Conservation (phyloP, 2,888 invertebrate genomes). For the Yponomeuta malinellus region DNA sequence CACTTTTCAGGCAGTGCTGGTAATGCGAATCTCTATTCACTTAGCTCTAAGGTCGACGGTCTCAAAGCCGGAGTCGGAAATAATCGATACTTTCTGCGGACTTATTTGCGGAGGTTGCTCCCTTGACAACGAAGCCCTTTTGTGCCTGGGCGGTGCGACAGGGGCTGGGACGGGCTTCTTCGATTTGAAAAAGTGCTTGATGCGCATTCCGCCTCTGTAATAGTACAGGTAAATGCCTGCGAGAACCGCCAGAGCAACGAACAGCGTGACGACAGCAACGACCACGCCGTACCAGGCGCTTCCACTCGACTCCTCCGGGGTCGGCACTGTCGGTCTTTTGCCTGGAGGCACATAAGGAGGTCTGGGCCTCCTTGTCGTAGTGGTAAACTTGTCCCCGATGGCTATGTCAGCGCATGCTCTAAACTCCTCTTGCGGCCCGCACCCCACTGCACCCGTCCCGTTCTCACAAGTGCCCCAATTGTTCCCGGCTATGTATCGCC, state of each 20-base stretch:
- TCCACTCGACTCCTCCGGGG: slow-evolving; percentile 55
- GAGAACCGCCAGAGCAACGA: slow-evolving; percentile 79
- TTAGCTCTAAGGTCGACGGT: slow-evolving; percentile 63
- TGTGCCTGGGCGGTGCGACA: slow-evolving; percentile 64
- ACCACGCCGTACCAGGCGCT: slow-evolving; percentile 73
- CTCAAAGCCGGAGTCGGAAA: slow-evolving; percentile 66
- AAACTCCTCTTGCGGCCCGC: slow-evolving; percentile 93
- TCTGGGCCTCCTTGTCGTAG: slow-evolving; percentile 61
- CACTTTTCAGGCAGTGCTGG: slow-evolving; percentile 36
- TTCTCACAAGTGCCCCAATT: slow-evolving; percentile 87
- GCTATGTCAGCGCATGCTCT: slow-evolving; percentile 89
- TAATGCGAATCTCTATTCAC: slow-evolving; percentile 28
- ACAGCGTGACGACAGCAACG: slow-evolving; percentile 79
- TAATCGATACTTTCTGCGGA: slow-evolving; percentile 47
- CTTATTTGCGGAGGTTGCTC: slow-evolving; percentile 55
- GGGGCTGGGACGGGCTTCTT: slow-evolving; percentile 50
- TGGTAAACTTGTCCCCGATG: slow-evolving; percentile 75
- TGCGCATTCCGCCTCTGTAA: slow-evolving; percentile 81
- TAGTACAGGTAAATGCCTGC: slow-evolving; percentile 84
- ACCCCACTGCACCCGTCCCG: slow-evolving; percentile 87
- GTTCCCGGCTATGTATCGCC: slow-evolving; percentile 91
- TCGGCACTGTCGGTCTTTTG: slow-evolving; percentile 58
- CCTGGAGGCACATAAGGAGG: slow-evolving; percentile 60
- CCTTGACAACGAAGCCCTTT: slow-evolving; percentile 54
- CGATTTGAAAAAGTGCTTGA: slow-evolving; percentile 78